Conservation (phyloP, 2,888 invertebrate species). For the Disparrhopalites patrizii region DNA sequence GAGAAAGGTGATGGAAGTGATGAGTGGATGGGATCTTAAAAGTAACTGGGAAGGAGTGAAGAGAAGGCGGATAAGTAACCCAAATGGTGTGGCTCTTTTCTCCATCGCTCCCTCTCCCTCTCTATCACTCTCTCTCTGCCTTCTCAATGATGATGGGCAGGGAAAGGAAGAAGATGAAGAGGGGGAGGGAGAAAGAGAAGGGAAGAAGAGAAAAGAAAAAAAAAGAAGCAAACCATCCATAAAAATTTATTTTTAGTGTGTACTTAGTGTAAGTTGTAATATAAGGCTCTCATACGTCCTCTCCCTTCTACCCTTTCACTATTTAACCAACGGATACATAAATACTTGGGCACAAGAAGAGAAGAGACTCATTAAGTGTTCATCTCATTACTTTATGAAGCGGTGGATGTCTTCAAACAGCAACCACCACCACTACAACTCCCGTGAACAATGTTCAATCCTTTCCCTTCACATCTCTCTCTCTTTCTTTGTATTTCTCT, state of each 20-base stretch:
- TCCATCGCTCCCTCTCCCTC: too few species aligned
- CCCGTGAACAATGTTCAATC: too few species aligned
- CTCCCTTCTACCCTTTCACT: neutral
- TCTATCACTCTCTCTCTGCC: too few species aligned
- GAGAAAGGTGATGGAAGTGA: neutral
- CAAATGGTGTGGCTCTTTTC: conserved; percentile 9
- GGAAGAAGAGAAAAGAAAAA: neutral
- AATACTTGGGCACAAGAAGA: neutral
- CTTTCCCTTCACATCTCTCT: too few species aligned
- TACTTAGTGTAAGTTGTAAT: conserved; percentile 31
- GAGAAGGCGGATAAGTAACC: conserved; percentile 16
- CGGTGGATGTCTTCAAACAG: too few species aligned
- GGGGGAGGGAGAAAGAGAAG: neutral
- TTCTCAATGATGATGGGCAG: conserved; percentile 7
- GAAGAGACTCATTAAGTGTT: conserved; percentile 46
- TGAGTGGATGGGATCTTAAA: conserved; percentile 16
- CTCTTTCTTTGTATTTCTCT: too few species aligned
- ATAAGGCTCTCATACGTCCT: neutral
- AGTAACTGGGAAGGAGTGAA: conserved; percentile 3
- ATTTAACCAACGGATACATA: too few species aligned
- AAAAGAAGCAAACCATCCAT: conserved; percentile 19
- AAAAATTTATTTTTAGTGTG: conserved; percentile 39
- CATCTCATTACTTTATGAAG: conserved; percentile 48
- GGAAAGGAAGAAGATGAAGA: neutral
- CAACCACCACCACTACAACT: neutral